Evolutionary conservation across 2,888 invertebrate genomes (phyloP), one percentile per base, ranked within the genome.

Genomic region (Drosophila subsilvestris): DNA sequence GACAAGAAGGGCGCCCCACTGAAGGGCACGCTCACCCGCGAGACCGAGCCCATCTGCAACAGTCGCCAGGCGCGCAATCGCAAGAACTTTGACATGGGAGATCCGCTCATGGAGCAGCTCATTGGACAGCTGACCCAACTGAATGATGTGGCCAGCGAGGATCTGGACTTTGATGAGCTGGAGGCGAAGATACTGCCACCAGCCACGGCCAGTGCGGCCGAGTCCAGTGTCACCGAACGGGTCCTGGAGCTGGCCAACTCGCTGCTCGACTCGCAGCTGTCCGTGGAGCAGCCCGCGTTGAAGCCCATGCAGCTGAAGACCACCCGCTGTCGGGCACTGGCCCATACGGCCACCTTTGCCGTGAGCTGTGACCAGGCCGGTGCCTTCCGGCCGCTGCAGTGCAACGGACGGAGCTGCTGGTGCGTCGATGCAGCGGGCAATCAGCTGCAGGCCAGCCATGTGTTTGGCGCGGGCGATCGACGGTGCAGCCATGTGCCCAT

Each of bases 371-470:
- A 95, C 75, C 90, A 93, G 2, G 93, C 94, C 70, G 96, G 96
- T 0, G 94, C 94, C 76, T 97, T 97, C 91, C 92, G 94, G 2
- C 95, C 97, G 1, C 95, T 94, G 0, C 97, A 97, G 86, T 97
- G 97, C 87, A 94, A 94, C 22, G 94, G 93, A 1, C 61, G 75
- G 1, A 93, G 57, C 45, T 97, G 97, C 90, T 97, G 97, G 97
- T 97, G 97, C 90, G 97, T 97, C 3, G 97, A 97, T 90, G 96
- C 96, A 67, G 96, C 96, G 1, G 96, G 96, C 29, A 95, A 95
- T 89, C 95, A 95, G 84, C 86, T 95, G 22, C 93, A 94, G 12
- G 93, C 94, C 14, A 94, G 94, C 0, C 93, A 93, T 70, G 94
- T 94, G 9, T 95, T 95, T 85, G 90, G 92, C 17, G 76, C 72